Percentiles rank a stretch among this genome's conserved stretches.
Conservation (phyloP, 1,140 invertebrate genomes). For the Tetraneura akinire region DNA sequence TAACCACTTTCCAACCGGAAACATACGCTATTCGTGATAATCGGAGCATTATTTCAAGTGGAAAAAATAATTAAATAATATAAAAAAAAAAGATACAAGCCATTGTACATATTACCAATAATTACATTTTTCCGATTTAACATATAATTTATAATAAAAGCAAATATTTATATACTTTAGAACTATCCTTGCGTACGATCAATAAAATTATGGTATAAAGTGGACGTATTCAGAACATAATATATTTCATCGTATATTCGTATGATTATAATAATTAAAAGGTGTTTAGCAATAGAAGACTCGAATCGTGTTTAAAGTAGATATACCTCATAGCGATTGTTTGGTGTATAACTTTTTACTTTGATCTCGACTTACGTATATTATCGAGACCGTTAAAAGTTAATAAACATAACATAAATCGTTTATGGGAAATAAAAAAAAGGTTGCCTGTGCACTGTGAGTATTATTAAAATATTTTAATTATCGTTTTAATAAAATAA, state of each 20-base stretch:
- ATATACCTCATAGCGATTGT: background rate
- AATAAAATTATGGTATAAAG: too few species aligned
- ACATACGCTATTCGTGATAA: too few species aligned
- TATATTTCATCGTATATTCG: too few species aligned
- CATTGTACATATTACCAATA: too few species aligned
- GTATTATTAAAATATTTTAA: background rate
- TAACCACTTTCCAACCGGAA: too few species aligned
- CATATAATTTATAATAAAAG: too few species aligned
- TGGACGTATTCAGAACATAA: too few species aligned
- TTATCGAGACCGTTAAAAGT: background rate
- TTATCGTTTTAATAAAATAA: background rate
- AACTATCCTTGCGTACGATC: background rate
- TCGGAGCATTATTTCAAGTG: too few species aligned
- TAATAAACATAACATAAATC: background rate
- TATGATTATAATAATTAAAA: conserved; percentile 25
- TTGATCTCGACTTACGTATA: background rate
- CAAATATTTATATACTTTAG: background rate
- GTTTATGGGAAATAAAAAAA: background rate
- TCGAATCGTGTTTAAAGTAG: background rate
- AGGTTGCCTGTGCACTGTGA: background rate
- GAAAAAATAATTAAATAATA: too few species aligned
- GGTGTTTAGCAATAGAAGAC: background rate
- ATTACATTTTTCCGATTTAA: too few species aligned
- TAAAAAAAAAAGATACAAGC: too few species aligned
- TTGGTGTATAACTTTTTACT: background rate